Evolutionary conservation across 2,113 vertebrate species (phyloP), one percentile per base, ranked within the genome.

Genomic region (Mionectes macconnelli): DNA sequence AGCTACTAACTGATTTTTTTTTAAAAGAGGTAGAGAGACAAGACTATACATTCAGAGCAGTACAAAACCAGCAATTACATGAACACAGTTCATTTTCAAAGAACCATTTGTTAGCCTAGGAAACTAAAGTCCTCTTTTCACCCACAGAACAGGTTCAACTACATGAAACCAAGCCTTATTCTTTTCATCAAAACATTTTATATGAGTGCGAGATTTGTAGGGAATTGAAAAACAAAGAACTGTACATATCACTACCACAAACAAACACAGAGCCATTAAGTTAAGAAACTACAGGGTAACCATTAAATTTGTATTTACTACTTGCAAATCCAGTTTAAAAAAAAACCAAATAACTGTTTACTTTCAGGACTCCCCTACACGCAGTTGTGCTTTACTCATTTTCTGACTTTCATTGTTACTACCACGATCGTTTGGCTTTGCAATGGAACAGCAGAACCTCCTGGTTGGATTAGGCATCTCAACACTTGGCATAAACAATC

Each of bases 351-450:
- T 39, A 76, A 8, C 8, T 40, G 18, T 40, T 76, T 79, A 57
- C 40, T 55, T 87, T 69, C 59, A 74, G 40, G 45, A 77, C 39
- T 90, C 67, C 52, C 59, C 39, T 56, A 89, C 28, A 62, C 8
- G 21, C 42, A 66, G 9, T 24, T 69, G 14, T 31, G 62, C 75
- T 80, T 72, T 85, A 90, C 30, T 74, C 42, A 56, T 60, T 59
- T 82, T 81, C 47, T 79, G 31, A 84, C 73, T 77, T 72, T 44
- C 74, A 49, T 45, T 94, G 94, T 95, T 90, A 90, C 67, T 73
- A 56, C 31, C 45, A 2, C 19, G 88, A 86, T 84, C 9, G 5
- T 47, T 73, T 76, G 70, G 77, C 81, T 94, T 90, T 84, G 77
- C 87, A 94, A 52, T 31, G 57, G 63, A 94, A 83, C 8, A 39